Conservation (phyloP, 2,797 vertebrate genomes). For the Muscicapa striata region DNA sequence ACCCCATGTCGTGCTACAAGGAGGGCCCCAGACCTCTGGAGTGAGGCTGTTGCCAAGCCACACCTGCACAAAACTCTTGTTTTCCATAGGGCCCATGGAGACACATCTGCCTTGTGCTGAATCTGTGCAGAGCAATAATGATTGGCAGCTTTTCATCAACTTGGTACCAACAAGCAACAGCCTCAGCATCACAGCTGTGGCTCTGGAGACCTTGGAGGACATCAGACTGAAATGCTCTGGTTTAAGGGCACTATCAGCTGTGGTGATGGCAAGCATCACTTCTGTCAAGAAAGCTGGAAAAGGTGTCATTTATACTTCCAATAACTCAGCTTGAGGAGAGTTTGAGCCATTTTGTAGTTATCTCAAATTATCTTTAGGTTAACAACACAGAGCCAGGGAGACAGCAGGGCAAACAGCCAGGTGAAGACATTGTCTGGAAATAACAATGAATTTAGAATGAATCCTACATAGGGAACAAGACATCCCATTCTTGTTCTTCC, state of each 20-base stretch:
- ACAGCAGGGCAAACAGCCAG: neutral
- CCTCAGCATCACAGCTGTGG: neutral
- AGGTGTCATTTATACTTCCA: neutral
- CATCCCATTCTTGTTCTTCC: neutral
- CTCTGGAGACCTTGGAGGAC: neutral
- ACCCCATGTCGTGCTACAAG: rapidly evolving
- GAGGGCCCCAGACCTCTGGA: neutral
- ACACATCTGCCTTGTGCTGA: neutral
- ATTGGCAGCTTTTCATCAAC: neutral
- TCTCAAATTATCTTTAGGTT: neutral
- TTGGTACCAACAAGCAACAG: neutral
- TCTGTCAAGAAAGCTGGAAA: neutral
- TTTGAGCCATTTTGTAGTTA: neutral
- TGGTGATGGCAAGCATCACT: neutral
- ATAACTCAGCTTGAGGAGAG: neutral
- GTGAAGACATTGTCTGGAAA: neutral
- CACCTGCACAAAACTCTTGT: rapidly evolving
- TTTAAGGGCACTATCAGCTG: neutral
- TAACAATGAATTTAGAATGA: neutral
- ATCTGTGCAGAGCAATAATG: rapidly evolving
- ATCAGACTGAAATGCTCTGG: neutral
- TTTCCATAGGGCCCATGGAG: neutral
- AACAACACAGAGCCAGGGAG: neutral
- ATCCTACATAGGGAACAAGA: neutral
- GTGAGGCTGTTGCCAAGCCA: neutral